These are phyloP conservation scores for Brachyptera putata DNA, from an alignment of 2,888 invertebrate species.

Conservation along the genomic window DNA sequence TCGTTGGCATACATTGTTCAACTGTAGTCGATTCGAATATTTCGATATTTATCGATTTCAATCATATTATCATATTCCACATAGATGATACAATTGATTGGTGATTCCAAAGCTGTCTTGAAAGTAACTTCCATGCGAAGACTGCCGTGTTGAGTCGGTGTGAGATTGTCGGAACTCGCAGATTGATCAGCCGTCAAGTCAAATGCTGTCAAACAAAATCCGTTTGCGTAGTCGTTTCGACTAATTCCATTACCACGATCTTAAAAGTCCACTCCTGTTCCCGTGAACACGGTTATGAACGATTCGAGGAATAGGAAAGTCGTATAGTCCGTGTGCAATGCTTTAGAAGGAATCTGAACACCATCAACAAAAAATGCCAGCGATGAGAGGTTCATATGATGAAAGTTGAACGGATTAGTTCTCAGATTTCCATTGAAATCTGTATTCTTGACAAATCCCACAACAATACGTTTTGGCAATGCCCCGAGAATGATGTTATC, in stretches of 20 bases:
- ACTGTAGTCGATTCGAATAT: neutral
- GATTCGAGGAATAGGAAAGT: neutral
- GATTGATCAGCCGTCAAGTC: slow-evolving; percentile 6
- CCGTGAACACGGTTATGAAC: neutral
- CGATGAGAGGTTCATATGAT: neutral
- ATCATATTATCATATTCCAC: neutral
- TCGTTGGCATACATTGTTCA: neutral
- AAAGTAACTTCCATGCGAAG: neutral
- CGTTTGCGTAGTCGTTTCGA: neutral
- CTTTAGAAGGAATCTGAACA: neutral
- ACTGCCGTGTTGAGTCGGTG: neutral
- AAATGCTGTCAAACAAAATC: neutral
- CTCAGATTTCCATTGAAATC: neutral
- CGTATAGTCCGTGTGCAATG: neutral
- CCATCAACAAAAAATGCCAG: neutral
- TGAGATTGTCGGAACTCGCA: neutral
- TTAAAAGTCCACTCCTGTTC: neutral
- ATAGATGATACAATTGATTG: neutral
- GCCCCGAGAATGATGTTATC: neutral
- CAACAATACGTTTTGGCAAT: neutral
- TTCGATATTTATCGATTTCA: neutral
- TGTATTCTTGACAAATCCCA: neutral
- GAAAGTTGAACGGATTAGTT: neutral
- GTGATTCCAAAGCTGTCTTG: neutral
- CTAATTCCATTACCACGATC: neutral